Evolutionary conservation across 2,113 vertebrate genomes (phyloP), one percentile per base, ranked within the genome.

Genomic region (Ceyx margarethae): DNA sequence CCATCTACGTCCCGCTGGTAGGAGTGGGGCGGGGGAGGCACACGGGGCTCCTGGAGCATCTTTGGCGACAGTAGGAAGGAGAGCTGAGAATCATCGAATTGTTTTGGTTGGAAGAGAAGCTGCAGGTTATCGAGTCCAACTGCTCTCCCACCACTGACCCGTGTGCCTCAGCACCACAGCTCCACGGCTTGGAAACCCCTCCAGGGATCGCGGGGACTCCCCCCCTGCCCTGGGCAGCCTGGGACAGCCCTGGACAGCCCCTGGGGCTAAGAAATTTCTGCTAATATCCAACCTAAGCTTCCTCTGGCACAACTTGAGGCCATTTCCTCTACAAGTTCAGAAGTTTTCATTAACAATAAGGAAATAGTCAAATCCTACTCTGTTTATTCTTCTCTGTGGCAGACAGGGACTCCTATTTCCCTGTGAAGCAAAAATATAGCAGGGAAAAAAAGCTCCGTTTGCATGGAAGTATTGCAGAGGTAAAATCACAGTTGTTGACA

Each of bases 361-460:
- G 26, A 13, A 65, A 84, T 14, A 8, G 4, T 72, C 13, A 9
- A 14, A 7, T n/a, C 22, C 28, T 40, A 19, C 50, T 18, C 9
- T 12, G 33, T 37, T 87, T 6, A 1, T 74, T 31, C 7, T 13
- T 16, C 40, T 12, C 0, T 1, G 7, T 1, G 28, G 18, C 7
- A 13, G 16, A 10, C 2, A 10, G 8, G 56, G 22, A 53, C 43
- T 35, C 23, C 21, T 64, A 0, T 33, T 72, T n/a, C 74, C 56
- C 45, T 4, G 13, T 1, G 40, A 19, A 4, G 35, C 12, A 50
- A 51, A 82, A 81, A 53, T 9, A 19, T 45, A 21, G 28, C 6
- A 48, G 15, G 56, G 18, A 11, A 56, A 85, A 85, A 77, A 33
- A 0, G 50, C 15, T 22, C 13, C 1, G 6, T 48, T 65, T 9